These are phyloP conservation scores for Sardina pilchardus DNA, from an alignment of 2,113 vertebrate species.

Conservation along the genomic window DNA sequence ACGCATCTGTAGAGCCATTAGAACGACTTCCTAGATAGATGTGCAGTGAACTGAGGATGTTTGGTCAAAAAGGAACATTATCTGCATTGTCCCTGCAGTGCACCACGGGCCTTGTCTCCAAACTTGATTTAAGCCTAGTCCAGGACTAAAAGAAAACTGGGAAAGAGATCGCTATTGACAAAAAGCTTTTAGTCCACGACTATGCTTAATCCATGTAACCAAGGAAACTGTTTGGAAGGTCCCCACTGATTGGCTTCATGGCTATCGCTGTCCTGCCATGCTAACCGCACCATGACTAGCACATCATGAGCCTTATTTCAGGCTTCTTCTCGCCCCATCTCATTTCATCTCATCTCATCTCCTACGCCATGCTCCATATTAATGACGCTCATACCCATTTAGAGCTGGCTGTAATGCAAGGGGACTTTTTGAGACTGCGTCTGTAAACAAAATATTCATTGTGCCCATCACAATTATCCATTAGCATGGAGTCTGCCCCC, in stretches of 20 bases:
- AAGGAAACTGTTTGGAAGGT: no score
- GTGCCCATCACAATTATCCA: slow-evolving; percentile 31
- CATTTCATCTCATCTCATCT: neutral
- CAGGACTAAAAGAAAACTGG: no score
- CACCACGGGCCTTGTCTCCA: no score
- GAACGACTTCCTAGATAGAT: neutral
- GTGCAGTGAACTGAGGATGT: neutral
- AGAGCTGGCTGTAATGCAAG: slow-evolving; percentile 34
- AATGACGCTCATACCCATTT: slow-evolving; percentile 40
- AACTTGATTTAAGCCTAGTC: no score
- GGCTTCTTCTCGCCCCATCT: neutral
- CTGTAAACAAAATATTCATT: slow-evolving; percentile 46
- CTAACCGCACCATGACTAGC: slow-evolving; percentile 37
- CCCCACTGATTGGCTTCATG: neutral
- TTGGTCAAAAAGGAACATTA: neutral
- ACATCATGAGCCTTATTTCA: slow-evolving; percentile 52
- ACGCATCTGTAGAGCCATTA: neutral
- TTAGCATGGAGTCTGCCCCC: slow-evolving; percentile 34
- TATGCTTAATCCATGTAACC: no score
- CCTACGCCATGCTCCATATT: slow-evolving; percentile 37
- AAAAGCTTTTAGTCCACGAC: no score
- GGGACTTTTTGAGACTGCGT: slow-evolving; percentile 41
- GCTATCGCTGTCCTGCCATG: neutral
- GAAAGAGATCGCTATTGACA: no score
- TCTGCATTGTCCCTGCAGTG: no score